These are phyloP conservation scores for Tanypteryx hageni DNA, from an alignment of 2,888 invertebrate species.

Conservation along the genomic window DNA sequence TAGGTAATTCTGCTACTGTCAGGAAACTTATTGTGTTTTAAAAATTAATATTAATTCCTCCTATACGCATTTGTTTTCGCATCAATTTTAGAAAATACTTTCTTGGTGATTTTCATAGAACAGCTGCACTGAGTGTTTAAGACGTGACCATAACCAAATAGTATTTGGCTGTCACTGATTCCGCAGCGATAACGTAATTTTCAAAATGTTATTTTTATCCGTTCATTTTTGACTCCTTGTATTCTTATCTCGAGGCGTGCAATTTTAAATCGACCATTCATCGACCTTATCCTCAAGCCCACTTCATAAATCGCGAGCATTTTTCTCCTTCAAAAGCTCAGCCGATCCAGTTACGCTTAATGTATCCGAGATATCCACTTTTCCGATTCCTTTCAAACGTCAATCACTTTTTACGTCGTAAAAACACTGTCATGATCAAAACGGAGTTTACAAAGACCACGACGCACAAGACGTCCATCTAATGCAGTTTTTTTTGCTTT, in stretches of 20 bases:
- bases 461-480: background rate
- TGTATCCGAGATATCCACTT: background rate
- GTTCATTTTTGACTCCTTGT: too few relatives aligned
- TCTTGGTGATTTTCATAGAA: too few relatives aligned
- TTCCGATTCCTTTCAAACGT: conserved; percentile 18
- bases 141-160: too few relatives aligned
- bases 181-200: too few relatives aligned
- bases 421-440: background rate
- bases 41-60: too few relatives aligned
- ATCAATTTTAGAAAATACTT: too few relatives aligned
- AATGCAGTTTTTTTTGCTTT: background rate
- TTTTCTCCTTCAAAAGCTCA: background rate
- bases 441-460: background rate
- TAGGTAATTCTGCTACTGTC: too few relatives aligned
- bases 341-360: background rate
- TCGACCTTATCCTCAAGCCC: background rate
- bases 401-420: background rate
- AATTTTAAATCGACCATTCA: conserved; percentile 14
- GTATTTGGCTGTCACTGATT: too few relatives aligned
- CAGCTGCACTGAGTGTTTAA: too few relatives aligned
- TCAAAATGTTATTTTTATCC: too few relatives aligned
- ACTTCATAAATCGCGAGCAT: background rate
- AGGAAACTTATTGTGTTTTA: too few relatives aligned
- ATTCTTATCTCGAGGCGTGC: background rate
- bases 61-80: too few relatives aligned